Percentiles rank a stretch among this genome's conserved stretches.
Evolutionary conservation across 2,888 invertebrate genomes (phyloP).

Genomic region (Ormyrus rosae): DNA sequence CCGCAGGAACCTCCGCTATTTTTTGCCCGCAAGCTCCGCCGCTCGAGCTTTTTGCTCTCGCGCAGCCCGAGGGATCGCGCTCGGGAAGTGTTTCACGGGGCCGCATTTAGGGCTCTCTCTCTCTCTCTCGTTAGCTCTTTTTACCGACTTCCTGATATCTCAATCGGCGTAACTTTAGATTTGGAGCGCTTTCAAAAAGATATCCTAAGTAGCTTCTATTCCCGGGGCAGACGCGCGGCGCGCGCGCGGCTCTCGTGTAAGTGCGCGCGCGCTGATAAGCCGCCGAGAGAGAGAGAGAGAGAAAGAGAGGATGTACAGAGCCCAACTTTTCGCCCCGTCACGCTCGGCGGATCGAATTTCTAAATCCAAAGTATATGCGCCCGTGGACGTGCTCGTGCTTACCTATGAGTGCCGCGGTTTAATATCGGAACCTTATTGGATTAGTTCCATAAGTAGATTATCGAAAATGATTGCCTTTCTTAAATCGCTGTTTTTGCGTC

Average conservation of each 20-base stretch:
- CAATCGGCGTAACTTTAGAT: constrained; percentile 49
- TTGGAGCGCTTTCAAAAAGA: constrained; percentile 54
- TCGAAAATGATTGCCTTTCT: too few species aligned
- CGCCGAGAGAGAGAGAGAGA: background rate
- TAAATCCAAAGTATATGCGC: too few species aligned
- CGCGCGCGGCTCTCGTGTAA: constrained; percentile 8
- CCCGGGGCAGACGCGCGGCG: background rate
- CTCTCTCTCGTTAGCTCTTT: constrained; percentile 33
- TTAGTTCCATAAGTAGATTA: constrained; percentile 11
- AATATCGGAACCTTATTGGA: background rate
- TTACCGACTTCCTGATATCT: constrained; percentile 10
- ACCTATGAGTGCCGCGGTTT: too few species aligned
- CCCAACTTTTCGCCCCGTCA: background rate
- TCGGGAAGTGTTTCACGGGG: too few species aligned
- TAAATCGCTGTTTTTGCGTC: too few species aligned
- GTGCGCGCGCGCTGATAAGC: constrained; percentile 39
- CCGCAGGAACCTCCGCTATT: too few species aligned
- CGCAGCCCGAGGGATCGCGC: too few species aligned
- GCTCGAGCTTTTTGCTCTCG: too few species aligned
- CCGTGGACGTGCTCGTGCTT: too few species aligned
- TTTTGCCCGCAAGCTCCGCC: too few species aligned
- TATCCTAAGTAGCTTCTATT: constrained; percentile 40
- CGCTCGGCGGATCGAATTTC: background rate
- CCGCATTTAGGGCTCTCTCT: background rate
- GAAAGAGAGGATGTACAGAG: background rate